Base-by-base conservation (phyloP, 2,113 vertebrate species). In the Brachypodius melanocephalos region DNA sequence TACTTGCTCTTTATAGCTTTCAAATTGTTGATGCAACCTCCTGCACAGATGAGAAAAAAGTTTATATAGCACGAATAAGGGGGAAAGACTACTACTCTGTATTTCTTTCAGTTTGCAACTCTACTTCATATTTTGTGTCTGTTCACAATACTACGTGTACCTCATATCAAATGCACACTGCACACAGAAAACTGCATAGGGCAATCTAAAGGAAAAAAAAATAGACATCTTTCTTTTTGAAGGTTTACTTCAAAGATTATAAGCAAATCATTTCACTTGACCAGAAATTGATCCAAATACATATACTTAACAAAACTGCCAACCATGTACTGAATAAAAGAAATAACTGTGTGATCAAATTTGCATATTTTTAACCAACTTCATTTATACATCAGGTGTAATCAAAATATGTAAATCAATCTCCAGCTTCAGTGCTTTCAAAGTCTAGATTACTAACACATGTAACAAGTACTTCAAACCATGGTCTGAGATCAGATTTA, bases 1-100 rank as follows among this genome's bases (percentile, higher is more conserved):
- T 96, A 99, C 99, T 98, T 99, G 99, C 85, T 99, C 99, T 97
- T 99, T 99, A 97, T 99, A 99, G 98, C 99, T 99, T 98, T 99
- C 99, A 96, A 99, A 99, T 97, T 99, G 99, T 98, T 99, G 98
- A 97, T 99, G 99, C 98, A 99, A 98, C 93, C 99, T 99, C 98
- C 99, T 99, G 98, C 80, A 74, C 34, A 91, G 86, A 96, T 94
- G 91, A 97, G 87, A 97, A 96, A 89, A 94, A 66, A 91, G 65
- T 92, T 96, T 96, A 95, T 88, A 93, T 79, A 82, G 89, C 76
- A 95, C 57, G 12, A 84, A 78, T 80, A 88, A 88, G 69, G 45
- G 71, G 46, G 38, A 82, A 93, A 85, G 17, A 76, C 6, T 29
- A 65, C 12, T 54, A 42, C 16, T 21, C 28, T n/a, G n/a, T 43